phyloP scores from a whole-genome alignment of 1,140 invertebrate genomes.

The Kradibia gibbosae region DNA sequence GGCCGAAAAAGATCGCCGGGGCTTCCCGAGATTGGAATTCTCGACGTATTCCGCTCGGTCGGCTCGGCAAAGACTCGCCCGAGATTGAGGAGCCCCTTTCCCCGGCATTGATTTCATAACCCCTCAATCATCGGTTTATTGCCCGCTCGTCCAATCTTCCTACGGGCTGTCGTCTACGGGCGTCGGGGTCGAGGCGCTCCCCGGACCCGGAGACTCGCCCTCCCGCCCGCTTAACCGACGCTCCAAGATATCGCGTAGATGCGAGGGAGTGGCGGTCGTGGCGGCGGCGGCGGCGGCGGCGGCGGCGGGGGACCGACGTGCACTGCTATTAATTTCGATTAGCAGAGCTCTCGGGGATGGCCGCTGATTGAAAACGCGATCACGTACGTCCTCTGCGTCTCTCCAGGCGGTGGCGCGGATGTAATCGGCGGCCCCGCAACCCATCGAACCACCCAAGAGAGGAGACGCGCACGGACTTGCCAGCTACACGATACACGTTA shows the following conservation, averaged over 20 bases:
- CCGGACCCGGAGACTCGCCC: background rate
- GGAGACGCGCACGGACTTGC: background rate
- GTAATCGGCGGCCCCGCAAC: background rate
- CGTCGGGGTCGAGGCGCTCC: background rate
- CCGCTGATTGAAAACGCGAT: constrained; percentile 58
- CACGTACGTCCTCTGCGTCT: constrained; percentile 28
- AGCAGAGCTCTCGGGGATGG: constrained; percentile 51
- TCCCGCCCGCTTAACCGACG: background rate
- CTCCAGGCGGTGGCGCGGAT: background rate
- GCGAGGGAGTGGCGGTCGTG: constrained; percentile 54
- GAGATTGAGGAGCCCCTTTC: constrained; percentile 57
- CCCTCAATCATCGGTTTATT: constrained; percentile 70
- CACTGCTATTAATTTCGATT: constrained; percentile 62
- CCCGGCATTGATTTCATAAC: constrained; percentile 70
- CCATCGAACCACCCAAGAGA: background rate
- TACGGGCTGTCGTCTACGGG: constrained; percentile 30
- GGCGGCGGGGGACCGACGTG: constrained; percentile 47
- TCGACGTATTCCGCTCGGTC: constrained; percentile 68
- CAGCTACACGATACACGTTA: constrained; percentile 17
- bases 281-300: constrained; percentile 41
- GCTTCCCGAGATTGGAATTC: background rate
- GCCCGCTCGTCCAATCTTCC: constrained; percentile 59
- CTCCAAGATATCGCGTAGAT: constrained; percentile 64
- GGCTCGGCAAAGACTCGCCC: constrained; percentile 65
- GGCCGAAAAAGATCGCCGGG: background rate